Conservation (phyloP, 2,113 vertebrate genomes). For the Rhineura floridana region DNA sequence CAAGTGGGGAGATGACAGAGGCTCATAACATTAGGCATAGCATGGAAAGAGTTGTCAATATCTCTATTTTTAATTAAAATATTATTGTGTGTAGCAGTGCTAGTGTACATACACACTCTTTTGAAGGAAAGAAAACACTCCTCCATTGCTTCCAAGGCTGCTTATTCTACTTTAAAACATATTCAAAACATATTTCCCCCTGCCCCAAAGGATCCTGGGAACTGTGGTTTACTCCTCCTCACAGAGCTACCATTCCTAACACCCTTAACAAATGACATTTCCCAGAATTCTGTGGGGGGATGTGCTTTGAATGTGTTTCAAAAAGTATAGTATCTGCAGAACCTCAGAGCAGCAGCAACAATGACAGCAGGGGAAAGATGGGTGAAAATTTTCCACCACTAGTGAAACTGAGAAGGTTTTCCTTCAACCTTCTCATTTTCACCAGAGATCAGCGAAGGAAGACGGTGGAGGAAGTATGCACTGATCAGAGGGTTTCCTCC, state of each 20-base stretch:
- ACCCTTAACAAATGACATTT: no score
- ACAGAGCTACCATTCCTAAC: no score
- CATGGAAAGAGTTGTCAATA: neutral
- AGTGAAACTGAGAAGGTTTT: neutral
- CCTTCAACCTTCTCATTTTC: neutral
- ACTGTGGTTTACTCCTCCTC: no score
- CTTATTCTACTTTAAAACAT: no score
- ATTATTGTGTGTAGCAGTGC: neutral
- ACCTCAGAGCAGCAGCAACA: neutral
- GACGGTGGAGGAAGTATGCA: neutral
- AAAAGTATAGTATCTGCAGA: no score
- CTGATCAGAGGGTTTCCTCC: neutral
- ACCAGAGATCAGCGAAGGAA: neutral
- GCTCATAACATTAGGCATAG: no score
- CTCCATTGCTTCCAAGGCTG: neutral
- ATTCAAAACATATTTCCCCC: no score
- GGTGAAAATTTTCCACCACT: neutral
- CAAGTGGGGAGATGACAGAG: neutral
- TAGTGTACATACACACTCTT: neutral
- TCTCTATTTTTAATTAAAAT: neutral
- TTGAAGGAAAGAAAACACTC: no score
- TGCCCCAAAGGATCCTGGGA: no score
- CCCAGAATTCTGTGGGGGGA: no score
- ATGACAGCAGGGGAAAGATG: neutral
- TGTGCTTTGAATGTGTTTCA: no score